These are phyloP conservation scores for Poecilia picta DNA, from an alignment of 2,797 vertebrate genomes.

Conservation along the genomic window DNA sequence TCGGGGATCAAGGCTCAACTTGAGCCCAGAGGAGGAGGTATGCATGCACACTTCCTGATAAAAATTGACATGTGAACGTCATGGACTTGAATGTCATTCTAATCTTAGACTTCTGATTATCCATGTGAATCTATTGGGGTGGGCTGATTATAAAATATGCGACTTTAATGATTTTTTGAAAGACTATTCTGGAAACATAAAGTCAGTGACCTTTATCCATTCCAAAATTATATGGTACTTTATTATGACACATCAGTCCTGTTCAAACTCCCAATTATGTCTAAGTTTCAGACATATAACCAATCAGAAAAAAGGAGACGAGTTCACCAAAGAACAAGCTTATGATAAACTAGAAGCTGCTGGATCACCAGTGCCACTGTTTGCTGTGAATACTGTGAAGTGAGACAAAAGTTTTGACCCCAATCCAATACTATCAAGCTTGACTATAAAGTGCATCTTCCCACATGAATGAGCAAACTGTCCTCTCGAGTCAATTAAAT, in stretches of 20 bases:
- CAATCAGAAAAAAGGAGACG: not conserved
- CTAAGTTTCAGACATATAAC: not conserved
- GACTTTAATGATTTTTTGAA: not conserved
- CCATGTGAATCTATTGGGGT: not conserved
- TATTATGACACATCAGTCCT: not conserved
- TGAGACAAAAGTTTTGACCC: not conserved
- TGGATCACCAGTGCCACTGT: not conserved
- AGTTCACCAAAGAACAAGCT: not conserved
- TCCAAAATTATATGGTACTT: not conserved
- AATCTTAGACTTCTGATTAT: not conserved
- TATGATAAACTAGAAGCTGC: not conserved
- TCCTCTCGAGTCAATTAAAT: not conserved
- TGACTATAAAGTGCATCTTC: not conserved
- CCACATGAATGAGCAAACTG: not conserved
- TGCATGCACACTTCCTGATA: not conserved
- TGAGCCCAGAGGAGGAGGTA: not conserved
- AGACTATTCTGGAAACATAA: not conserved
- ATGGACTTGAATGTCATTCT: not conserved
- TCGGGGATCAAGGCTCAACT: not conserved
- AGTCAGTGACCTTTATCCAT: not conserved
- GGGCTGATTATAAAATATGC: not conserved
- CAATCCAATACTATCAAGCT: not conserved
- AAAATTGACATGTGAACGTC: not conserved
- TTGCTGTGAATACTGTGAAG: not conserved
- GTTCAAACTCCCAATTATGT: not conserved